phyloP scores from a whole-genome alignment of 2,113 vertebrate genomes.

The Rhabdomys dilectus region DNA sequence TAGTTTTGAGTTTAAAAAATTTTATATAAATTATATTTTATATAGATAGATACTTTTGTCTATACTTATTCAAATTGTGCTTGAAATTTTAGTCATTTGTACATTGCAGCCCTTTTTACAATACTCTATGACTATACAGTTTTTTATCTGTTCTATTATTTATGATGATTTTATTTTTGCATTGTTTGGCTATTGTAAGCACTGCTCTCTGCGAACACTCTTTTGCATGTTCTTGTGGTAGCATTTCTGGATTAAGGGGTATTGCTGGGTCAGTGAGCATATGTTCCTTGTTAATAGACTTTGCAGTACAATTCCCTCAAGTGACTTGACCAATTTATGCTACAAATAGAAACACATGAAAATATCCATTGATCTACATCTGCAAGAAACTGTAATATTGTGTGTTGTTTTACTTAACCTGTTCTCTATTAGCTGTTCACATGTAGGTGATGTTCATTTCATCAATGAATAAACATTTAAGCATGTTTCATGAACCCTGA shows the following conservation, averaged over 20 bases:
- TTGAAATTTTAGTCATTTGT: background rate
- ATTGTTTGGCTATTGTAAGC: conserved; percentile 7
- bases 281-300: background rate
- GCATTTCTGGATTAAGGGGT: background rate
- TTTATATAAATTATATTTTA: background rate
- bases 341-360: background rate
- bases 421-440: background rate
- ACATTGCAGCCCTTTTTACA: background rate
- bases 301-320: background rate
- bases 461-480: background rate
- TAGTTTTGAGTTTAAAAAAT: background rate
- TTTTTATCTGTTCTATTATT: background rate
- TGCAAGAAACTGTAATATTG: background rate
- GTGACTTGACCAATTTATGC: background rate
- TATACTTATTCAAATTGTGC: conserved; percentile 18
- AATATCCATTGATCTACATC: background rate
- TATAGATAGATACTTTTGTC: background rate
- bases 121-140: background rate
- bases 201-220: background rate
- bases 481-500: background rate
- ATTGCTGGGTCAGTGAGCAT: background rate
- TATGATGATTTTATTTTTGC: background rate
- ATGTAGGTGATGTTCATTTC: background rate
- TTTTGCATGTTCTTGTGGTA: background rate
- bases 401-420: conserved; percentile 1